Base-by-base conservation (phyloP, 2,888 invertebrate genomes). In the Sclerodermus sp. region DNA sequence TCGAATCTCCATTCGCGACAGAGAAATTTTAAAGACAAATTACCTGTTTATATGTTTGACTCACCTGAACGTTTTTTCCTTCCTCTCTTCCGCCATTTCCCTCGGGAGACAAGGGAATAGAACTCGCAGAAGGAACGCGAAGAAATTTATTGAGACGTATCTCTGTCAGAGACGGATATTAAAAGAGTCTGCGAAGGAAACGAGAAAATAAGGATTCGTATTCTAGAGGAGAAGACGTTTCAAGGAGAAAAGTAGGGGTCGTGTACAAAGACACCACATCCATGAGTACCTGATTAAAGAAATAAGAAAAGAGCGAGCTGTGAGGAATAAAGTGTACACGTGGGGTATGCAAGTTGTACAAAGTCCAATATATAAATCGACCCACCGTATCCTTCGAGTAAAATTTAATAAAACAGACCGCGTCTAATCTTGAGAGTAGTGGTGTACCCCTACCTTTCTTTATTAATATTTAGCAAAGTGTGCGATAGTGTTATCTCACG, bases 121-220 rank as follows among this genome's bases (percentile, higher is more conserved):
- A 36, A 36, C 3, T 12, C 10, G 36, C 36, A 36, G 30, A 29
- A 29, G 40, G 41, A 23, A 44, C 49, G 51, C 53, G 58, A 60
- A 60, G 69, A 67, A 67, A 68, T 68, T 68, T 67, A 68, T 67
- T 68, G 69, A 68, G 69, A 67, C 63, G 64, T 66, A 68, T 67
- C 64, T 67, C 60, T 51, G 60, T 53, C 60, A 51, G 50, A 46
- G 62, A 58, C 60, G 67, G 65, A 68, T 68, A 68, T 68, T 68
- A 68, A 67, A 67, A 68, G 59, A 58, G 58, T 59, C 57, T 56
- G 49, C 52, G 31, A 13, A 34, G 62, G 53, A 51, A 53, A 55
- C 42, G 43, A 46, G 49, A 29, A 44, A 52, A 52, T 54, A 53
- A 61, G 53, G 34, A 37, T 47, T 53, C 14, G 18, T 41, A 41